phyloP scores from a whole-genome alignment of 2,797 vertebrate species.

The Sus cebifrons region DNA sequence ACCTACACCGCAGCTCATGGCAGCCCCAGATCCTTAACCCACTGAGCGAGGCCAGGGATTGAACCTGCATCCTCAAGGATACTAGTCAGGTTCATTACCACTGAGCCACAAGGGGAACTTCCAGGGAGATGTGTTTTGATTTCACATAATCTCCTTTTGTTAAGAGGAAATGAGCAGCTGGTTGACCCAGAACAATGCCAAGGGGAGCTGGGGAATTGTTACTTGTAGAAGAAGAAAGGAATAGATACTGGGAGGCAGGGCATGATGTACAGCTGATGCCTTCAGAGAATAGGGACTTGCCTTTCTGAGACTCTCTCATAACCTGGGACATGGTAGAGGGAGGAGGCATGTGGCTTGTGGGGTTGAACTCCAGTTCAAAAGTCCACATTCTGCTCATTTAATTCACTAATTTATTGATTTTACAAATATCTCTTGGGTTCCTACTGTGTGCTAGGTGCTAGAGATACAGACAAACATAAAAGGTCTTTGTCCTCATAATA shows the following conservation, averaged over 20 bases:
- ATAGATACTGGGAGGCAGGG: not conserved
- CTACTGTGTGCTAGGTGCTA: not conserved
- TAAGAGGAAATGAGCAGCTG: conserved; percentile 34
- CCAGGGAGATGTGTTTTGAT: conserved; percentile 8
- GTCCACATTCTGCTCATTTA: conserved; percentile 10
- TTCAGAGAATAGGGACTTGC: conserved; percentile 46
- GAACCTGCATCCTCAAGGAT: no score
- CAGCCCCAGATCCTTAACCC: no score
- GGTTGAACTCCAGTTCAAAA: not conserved
- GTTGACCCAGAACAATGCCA: not conserved
- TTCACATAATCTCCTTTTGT: conserved; percentile 6
- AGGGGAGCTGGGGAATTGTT: conserved; percentile 65
- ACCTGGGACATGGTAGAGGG: not conserved
- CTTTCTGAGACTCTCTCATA: conserved; percentile 20
- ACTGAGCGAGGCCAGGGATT: no score
- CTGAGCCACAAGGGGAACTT: no score
- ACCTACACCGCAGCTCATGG: no score
- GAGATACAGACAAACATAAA: not conserved
- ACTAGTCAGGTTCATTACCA: no score
- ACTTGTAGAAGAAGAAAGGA: conserved; percentile 51
- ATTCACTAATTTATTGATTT: conserved; percentile 34
- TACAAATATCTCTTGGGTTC: not conserved
- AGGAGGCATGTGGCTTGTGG: not conserved
- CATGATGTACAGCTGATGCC: not conserved
- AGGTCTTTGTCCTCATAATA: not conserved